These are phyloP conservation scores for Hemaris fuciformis DNA, from an alignment of 2,888 invertebrate species.

Conservation along the genomic window DNA sequence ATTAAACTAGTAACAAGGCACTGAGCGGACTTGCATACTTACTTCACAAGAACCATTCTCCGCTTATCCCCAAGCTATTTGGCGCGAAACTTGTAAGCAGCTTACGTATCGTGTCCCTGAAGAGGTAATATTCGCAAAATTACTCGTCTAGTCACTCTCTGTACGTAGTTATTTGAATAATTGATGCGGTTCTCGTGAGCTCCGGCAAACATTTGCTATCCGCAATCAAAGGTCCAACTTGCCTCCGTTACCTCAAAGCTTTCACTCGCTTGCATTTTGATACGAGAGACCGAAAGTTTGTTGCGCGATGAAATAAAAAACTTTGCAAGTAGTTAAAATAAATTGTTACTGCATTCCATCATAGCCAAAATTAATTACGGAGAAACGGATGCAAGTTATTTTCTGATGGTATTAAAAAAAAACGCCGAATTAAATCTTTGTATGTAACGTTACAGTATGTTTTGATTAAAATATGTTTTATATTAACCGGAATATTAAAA, in stretches of 20 bases:
- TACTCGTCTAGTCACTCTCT: conserved; percentile 60
- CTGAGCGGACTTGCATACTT: conserved; percentile 47
- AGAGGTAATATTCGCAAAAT: conserved; percentile 68
- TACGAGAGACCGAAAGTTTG: conserved; percentile 32
- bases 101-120: conserved; percentile 61
- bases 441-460: background rate
- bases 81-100: conserved; percentile 69
- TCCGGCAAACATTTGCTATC: conserved; percentile 72
- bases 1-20: conserved; percentile 44
- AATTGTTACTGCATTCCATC: background rate
- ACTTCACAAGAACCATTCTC: conserved; percentile 47
- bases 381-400: background rate
- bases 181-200: conserved; percentile 69
- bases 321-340: conserved; percentile 1
- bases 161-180: conserved; percentile 74
- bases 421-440: background rate
- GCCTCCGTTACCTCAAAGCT: conserved; percentile 47
- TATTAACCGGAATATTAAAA: background rate
- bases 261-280: conserved; percentile 43
- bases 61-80: conserved; percentile 60
- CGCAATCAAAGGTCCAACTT: conserved; percentile 73
- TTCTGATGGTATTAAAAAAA: background rate
- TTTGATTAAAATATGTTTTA: conserved; percentile 2
- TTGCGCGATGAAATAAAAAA: conserved; percentile 22
- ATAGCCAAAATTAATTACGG: background rate